Conservation (phyloP, 2,797 vertebrate genomes). For the Oreochromis grahami region DNA sequence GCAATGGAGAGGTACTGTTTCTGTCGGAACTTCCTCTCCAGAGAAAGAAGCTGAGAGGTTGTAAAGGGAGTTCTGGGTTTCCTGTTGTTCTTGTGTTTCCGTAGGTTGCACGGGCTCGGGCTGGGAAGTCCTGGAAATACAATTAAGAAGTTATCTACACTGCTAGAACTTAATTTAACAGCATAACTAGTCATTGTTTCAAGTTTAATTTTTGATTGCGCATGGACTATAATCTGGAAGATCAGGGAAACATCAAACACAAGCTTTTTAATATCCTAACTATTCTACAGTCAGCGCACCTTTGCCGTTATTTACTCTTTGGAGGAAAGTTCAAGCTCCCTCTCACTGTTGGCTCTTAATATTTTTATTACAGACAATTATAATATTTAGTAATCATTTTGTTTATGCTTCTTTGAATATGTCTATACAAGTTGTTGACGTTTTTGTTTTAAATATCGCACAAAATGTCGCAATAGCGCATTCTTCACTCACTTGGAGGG, state of each 20-base stretch:
- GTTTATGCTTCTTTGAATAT: not conserved
- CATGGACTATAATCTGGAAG: not conserved
- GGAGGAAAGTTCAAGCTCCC: not conserved
- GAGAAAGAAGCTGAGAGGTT: slow-evolving; percentile 81
- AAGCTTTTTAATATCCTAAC: not conserved
- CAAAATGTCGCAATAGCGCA: not conserved
- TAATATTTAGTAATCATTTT: not conserved
- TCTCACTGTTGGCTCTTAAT: not conserved
- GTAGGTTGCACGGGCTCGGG: slow-evolving; percentile 76
- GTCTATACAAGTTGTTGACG: not conserved
- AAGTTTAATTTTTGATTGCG: not conserved
- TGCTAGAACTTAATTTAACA: not conserved
- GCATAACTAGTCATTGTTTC: not conserved
- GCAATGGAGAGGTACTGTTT: slow-evolving; percentile 87
- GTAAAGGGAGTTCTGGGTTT: slow-evolving; percentile 85
- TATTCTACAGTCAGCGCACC: not conserved
- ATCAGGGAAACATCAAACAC: not conserved
- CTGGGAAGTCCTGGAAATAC: slow-evolving; percentile 74
- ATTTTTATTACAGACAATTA: not conserved
- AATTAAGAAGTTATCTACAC: not conserved
- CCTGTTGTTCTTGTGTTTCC: slow-evolving; percentile 88
- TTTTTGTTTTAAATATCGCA: not conserved
- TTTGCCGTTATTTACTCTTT: not conserved
- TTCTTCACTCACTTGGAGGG: slow-evolving; percentile 77
- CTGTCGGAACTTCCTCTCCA: slow-evolving; percentile 86